These are phyloP conservation scores for Trogon surrucura DNA, from an alignment of 2,113 vertebrate genomes.

Conservation along the genomic window DNA sequence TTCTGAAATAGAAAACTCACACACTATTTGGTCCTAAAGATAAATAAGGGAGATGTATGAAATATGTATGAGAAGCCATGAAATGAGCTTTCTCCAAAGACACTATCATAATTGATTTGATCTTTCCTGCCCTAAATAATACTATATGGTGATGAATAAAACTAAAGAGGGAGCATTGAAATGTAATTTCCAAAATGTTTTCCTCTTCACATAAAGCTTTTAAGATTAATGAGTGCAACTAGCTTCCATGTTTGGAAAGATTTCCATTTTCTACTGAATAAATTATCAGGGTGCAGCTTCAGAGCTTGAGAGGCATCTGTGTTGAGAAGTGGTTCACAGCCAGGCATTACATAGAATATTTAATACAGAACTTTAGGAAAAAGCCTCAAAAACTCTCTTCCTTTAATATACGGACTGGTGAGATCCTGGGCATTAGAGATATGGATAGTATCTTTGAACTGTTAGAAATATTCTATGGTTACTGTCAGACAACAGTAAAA, in stretches of 20 bases:
- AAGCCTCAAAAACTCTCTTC: neutral
- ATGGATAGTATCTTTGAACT: neutral
- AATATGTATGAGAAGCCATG: neutral
- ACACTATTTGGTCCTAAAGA: neutral
- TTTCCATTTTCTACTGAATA: conserved; percentile 44
- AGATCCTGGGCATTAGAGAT: neutral
- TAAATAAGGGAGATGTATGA: neutral
- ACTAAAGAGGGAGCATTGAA: conserved; percentile 13
- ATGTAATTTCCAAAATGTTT: conserved; percentile 49
- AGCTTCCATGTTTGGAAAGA: conserved; percentile 6
- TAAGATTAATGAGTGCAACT: conserved; percentile 37
- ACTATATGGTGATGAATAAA: neutral
- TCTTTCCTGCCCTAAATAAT: conserved; percentile 21
- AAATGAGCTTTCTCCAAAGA: conserved; percentile 38
- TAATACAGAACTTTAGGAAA: neutral
- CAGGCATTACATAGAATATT: neutral
- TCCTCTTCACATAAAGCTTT: conserved; percentile 26
- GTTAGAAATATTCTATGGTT: neutral
- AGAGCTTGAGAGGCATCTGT: neutral
- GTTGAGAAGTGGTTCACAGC: neutral
- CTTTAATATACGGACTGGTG: neutral
- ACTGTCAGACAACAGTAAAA: neutral
- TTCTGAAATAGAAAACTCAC: neutral
- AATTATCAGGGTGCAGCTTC: neutral
- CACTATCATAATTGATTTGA: neutral